phyloP scores from a whole-genome alignment of 2,113 vertebrate genomes.

The Psilopsiagon aurifrons region DNA sequence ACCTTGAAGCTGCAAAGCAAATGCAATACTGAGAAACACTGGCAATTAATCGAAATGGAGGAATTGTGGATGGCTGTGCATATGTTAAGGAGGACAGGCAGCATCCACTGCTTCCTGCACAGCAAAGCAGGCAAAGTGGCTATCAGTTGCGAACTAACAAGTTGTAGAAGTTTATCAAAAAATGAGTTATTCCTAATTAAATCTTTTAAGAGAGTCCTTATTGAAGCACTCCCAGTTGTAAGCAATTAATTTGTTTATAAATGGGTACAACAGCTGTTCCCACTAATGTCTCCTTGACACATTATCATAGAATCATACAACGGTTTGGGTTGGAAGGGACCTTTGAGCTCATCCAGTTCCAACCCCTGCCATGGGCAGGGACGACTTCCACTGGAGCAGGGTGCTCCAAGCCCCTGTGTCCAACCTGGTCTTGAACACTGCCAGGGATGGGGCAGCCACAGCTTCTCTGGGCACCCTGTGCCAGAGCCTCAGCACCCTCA shows the following conservation, averaged over 20 bases:
- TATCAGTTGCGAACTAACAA: not conserved
- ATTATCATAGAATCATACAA: not conserved
- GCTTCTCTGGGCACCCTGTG: no score
- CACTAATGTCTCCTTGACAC: fast-evolving
- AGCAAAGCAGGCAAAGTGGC: not conserved
- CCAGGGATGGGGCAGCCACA: no score
- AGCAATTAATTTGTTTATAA: not conserved
- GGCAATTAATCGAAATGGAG: constrained; percentile 6
- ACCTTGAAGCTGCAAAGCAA: not conserved
- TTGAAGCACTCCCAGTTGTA: not conserved
- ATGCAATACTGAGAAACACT: not conserved
- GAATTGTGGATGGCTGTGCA: not conserved
- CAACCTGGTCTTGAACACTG: no score
- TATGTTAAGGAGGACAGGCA: not conserved
- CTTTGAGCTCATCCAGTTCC: not conserved
- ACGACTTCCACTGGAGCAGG: not conserved
- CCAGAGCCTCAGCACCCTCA: no score
- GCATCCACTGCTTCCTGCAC: fast-evolving
- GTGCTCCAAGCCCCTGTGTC: no score
- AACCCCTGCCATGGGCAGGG: not conserved
- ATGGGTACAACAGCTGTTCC: not conserved
- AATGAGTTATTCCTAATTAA: not conserved
- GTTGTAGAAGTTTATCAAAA: not conserved
- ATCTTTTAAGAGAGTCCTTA: not conserved
- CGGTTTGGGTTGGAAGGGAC: not conserved